Percentiles rank a stretch among this genome's conserved stretches.
These are phyloP conservation scores for Zosterops borbonicus DNA, from an alignment of 2,113 vertebrate genomes.

Conservation along the genomic window DNA sequence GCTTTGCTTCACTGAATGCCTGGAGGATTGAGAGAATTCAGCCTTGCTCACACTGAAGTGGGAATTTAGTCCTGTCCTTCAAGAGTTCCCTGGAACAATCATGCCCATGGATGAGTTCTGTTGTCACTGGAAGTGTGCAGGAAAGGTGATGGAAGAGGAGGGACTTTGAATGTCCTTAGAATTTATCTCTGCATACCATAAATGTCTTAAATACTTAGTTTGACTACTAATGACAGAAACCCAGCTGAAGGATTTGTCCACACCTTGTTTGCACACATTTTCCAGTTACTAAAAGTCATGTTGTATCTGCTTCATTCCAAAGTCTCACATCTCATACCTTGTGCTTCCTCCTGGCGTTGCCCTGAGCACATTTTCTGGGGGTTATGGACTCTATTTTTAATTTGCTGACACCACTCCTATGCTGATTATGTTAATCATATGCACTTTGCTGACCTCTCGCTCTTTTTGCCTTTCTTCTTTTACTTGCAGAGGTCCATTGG, in stretches of 20 bases:
- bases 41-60: neutral
- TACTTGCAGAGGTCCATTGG: constrained; percentile 19
- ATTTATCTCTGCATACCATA: neutral
- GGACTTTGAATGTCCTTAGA: neutral
- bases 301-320: neutral
- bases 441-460: neutral
- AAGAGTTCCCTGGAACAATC: neutral
- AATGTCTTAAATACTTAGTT: neutral
- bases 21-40: neutral
- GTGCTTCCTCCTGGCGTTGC: neutral
- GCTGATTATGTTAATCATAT: constrained; percentile 65
- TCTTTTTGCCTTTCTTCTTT: constrained; percentile 53
- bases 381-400: constrained; percentile 46
- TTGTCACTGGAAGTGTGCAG: neutral
- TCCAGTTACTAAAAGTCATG: neutral
- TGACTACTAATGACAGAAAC: neutral
- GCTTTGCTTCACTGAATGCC: neutral
- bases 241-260: neutral
- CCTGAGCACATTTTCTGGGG: constrained; percentile 1
- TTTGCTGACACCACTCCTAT: constrained; percentile 40
- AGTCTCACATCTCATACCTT: neutral
- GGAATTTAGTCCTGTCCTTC: neutral
- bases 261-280: neutral
- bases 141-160: neutral
- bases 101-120: neutral